phyloP scores from a whole-genome alignment of 2,113 vertebrate species.

The Thamnophis sirtalis region DNA sequence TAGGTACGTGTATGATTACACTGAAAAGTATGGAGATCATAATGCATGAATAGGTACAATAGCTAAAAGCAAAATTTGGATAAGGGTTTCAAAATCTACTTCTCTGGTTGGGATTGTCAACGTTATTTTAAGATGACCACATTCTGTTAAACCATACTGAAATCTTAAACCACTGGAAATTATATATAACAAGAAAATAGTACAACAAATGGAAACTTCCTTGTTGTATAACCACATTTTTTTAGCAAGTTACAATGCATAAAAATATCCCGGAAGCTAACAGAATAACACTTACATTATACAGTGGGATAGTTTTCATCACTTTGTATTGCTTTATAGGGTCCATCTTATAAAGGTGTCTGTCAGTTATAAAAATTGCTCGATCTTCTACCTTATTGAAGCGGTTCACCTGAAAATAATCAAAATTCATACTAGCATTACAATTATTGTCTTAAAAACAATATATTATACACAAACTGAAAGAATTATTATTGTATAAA shows the following conservation, averaged over 20 bases:
- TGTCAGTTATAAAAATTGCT: constrained; percentile 91
- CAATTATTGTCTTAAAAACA: neutral
- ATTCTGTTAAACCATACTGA: neutral
- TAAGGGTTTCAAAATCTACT: neutral
- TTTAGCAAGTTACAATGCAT: neutral
- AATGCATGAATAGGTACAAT: neutral
- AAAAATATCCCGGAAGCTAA: neutral
- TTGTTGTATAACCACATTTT: neutral
- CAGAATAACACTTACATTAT: constrained; percentile 79
- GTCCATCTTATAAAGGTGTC: constrained; percentile 98
- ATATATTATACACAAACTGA: neutral
- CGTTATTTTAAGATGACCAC: neutral
- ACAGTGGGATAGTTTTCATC: constrained; percentile 95
- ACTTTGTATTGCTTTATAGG: constrained; percentile 91
- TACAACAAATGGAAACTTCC: neutral
- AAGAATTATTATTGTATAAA: neutral
- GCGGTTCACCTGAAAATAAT: constrained; percentile 84
- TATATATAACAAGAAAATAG: neutral
- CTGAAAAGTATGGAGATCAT: neutral
- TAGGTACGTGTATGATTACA: neutral
- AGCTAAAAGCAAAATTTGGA: neutral
- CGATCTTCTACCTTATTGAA: constrained; percentile 93
- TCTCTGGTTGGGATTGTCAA: neutral
- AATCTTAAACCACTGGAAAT: neutral
- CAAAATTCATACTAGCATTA: neutral